Evolutionary conservation across 2,113 vertebrate species (phyloP), one percentile per base, ranked within the genome.

Genomic region (Syrrhaptes paradoxus): DNA sequence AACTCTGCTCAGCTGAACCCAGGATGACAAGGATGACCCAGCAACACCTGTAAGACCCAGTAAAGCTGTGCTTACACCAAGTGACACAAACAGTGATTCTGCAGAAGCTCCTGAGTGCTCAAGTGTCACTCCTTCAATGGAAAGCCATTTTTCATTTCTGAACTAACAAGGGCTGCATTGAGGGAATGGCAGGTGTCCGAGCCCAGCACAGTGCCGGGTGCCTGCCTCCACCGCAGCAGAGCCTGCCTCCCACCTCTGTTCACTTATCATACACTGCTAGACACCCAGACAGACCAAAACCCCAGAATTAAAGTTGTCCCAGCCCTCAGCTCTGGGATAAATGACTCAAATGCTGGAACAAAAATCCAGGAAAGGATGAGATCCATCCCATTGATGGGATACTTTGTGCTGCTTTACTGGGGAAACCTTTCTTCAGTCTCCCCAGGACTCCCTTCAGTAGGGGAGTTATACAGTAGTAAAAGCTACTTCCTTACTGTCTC

Each of bases 151-250:
- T 89, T 52, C 32, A 4, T 54, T 62, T 82, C 81, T 62, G 48
- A 51, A 28, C 59, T 46, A 71, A 16, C 22, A 85, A 19, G 83
- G 63, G 65, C 65, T 72, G 49, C 49, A 19, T 17, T 54, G 85
- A 87, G n/a, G 84, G 73, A 54, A 17, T 1, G 51, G 70, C 62
- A 63, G 52, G 43, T 3, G 3, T 36, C 76, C 82, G 82, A 21
- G 48, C 51, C n/a, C 52, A 36, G 54, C 2, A 0, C 49, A 32
- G 70, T 1, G 1, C 49, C 4, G 4, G 11, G 25, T 34, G 20
- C 48, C 66, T 49, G 22, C 61, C 59, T 1, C 4, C 1, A 1
- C 46, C 1, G 3, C 68, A 45, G 87, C 81, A 21, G 36, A 29
- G 67, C 59, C 51, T 46, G 58, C 61, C 70, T 74, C 31, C 65